Evolutionary conservation across 1,140 invertebrate species (phyloP), one percentile per base, ranked within the genome.

Genomic region (Maniola jurtina): DNA sequence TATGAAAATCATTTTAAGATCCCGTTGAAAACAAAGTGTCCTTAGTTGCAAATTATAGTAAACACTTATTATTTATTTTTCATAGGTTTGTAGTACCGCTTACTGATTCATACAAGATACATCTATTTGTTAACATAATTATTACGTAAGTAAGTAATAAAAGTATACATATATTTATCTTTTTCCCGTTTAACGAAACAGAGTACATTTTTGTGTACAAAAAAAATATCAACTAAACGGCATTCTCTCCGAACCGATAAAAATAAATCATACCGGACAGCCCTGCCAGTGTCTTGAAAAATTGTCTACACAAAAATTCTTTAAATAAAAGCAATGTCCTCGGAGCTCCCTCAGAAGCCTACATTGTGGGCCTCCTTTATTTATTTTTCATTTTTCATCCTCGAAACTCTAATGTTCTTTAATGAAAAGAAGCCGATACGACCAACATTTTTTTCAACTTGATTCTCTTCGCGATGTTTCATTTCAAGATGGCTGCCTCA

Each of bases 381-480:
- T 87, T 83, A 85, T 85, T 75, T 81, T 83, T 79, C 81, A 83
- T 85, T 85, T 85, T 84, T 86, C 80, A 82, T 81, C 80, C 76
- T 69, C 62, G 40, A 79, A 81, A 83, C 80, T 86, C 83, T 88
- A 86, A 88, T 85, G 86, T 86, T 82, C 77, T 78, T 79, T 83
- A 85, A 88, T 86, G 84, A 86, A 88, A 84, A 77, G 80, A 81
- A 78, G 73, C 73, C 79, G 83, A 83, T 84, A 81, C 68, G 68
- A 55, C 68, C 71, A 72, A 72, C 72, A 76, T 80, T 80, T 55
- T 73, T 78, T 73, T 72, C 67, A 54, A 58, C 54, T 56, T 42
- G 52, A 60, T 45, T 56, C 52, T 47, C 33, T 36, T 59, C 58
- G 64, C 48, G 57, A 64, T 52, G 63, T 60, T 63, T 66, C 62